phyloP scores from a whole-genome alignment of 1,140 invertebrate species.

The Eriocheir sinensis region DNA sequence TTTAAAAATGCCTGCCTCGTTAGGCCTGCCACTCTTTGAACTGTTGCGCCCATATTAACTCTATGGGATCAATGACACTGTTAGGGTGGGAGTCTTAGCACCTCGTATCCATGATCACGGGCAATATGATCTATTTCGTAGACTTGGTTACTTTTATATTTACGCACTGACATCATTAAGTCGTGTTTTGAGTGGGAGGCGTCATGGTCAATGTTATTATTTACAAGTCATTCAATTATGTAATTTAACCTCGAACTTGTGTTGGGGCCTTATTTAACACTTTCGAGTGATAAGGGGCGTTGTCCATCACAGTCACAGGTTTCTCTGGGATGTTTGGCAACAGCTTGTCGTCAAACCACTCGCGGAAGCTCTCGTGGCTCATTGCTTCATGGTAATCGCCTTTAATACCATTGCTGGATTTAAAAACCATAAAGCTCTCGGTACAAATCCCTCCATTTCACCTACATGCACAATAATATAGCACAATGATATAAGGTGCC shows the following conservation, averaged over 20 bases:
- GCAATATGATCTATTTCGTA: constrained; percentile 46
- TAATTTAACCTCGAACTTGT: background rate
- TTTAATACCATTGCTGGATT: constrained; percentile 31
- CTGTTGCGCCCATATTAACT: constrained; percentile 46
- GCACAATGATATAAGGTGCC: too few species aligned
- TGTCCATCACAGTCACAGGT: constrained; percentile 50
- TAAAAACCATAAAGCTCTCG: background rate
- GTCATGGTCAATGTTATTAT: constrained; percentile 28
- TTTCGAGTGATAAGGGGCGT: constrained; percentile 36
- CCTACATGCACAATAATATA: constrained; percentile 39
- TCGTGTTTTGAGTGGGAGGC: background rate
- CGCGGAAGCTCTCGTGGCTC: constrained; percentile 23
- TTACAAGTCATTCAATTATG: background rate
- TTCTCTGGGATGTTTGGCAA: constrained; percentile 12
- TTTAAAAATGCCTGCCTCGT: too few species aligned
- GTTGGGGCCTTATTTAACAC: background rate
- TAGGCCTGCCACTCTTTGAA: too few species aligned
- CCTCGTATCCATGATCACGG: background rate
- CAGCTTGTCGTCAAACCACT: constrained; percentile 18
- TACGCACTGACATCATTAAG: background rate
- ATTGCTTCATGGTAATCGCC: constrained; percentile 15
- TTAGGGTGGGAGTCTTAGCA: constrained; percentile 47
- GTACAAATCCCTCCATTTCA: constrained; percentile 10
- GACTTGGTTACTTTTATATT: background rate
- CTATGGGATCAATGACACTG: constrained; percentile 35